A percentile compares a stretch with the other conserved stretches of the same genome.
These are phyloP conservation scores for Leguminivora glycinivorella DNA, from an alignment of 1,140 invertebrate species.

Conservation along the genomic window DNA sequence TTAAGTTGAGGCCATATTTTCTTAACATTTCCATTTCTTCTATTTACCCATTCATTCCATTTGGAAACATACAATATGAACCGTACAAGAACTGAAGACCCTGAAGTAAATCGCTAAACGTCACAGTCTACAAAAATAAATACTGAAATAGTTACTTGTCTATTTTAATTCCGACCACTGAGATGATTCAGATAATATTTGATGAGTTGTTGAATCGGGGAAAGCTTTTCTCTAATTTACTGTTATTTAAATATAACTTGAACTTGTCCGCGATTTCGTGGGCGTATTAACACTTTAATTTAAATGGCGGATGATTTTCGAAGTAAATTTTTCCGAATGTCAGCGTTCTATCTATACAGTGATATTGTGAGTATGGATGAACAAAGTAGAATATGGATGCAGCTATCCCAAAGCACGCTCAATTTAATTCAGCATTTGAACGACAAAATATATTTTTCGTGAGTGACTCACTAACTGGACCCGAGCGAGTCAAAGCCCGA, in stretches of 20 bases:
- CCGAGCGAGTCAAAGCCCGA: conserved; percentile 46
- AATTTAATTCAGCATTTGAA: not conserved
- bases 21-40: not conserved
- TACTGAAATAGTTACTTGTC: not conserved
- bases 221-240: no score
- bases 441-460: conserved; percentile 57
- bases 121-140: not conserved
- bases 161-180: conserved; percentile 3
- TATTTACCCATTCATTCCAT: no score
- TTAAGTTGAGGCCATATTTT: no score
- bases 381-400: not conserved
- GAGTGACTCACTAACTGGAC: conserved; percentile 51
- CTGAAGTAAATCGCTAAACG: not conserved
- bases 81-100: not conserved
- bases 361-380: no score
- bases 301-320: no score
- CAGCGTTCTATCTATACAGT: no score
- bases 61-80: no score
- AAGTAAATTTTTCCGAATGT: no score
- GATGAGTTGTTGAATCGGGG: not conserved
- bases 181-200: conserved; percentile 7
- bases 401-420: conserved; percentile 43
- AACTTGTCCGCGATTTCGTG: no score
- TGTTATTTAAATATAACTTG: no score
- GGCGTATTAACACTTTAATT: no score